Percentiles rank a stretch among this genome's conserved stretches.
These are phyloP conservation scores for Dissostichus mawsoni DNA, from an alignment of 2,113 vertebrate genomes.

Conservation along the genomic window DNA sequence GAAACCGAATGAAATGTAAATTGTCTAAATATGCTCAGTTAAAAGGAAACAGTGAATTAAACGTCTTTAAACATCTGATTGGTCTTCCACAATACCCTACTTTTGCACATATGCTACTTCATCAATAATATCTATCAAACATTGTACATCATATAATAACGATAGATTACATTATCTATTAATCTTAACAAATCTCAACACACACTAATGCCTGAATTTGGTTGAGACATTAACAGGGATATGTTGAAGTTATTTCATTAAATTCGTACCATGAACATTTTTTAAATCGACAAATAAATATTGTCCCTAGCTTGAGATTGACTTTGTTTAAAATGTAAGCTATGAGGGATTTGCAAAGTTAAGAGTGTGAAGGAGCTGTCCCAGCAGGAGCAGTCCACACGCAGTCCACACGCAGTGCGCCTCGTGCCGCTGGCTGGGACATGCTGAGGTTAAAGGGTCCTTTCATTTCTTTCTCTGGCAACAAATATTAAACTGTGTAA, in stretches of 20 bases:
- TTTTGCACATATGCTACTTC: not conserved
- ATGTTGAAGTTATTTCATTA: conserved; percentile 1
- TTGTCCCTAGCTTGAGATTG: not conserved
- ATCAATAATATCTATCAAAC: not conserved
- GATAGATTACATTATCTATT: not conserved
- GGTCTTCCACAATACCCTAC: not conserved
- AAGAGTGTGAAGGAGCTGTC: conserved; percentile 13
- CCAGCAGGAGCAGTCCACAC: conserved; percentile 44
- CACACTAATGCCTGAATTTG: not conserved
- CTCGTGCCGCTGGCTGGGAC: conserved; percentile 61
- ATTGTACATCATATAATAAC: not conserved
- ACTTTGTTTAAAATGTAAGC: conserved; percentile 22
- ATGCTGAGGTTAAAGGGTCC: conserved; percentile 54
- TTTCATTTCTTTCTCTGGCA: conserved; percentile 48
- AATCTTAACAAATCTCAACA: conserved; percentile 6
- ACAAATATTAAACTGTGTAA: conserved; percentile 70
- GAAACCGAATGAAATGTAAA: conserved; percentile 5
- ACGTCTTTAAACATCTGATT: conserved; percentile 1
- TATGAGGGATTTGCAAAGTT: conserved; percentile 33
- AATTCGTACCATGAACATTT: not conserved
- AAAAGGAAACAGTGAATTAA: conserved; percentile 1
- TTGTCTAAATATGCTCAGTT: not conserved
- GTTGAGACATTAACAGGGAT: conserved; percentile 6
- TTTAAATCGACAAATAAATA: conserved; percentile 9
- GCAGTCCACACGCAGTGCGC: conserved; percentile 42